Evolutionary conservation across 2,797 vertebrate species (phyloP).

Genomic region (Acipenser transmontanus): DNA sequence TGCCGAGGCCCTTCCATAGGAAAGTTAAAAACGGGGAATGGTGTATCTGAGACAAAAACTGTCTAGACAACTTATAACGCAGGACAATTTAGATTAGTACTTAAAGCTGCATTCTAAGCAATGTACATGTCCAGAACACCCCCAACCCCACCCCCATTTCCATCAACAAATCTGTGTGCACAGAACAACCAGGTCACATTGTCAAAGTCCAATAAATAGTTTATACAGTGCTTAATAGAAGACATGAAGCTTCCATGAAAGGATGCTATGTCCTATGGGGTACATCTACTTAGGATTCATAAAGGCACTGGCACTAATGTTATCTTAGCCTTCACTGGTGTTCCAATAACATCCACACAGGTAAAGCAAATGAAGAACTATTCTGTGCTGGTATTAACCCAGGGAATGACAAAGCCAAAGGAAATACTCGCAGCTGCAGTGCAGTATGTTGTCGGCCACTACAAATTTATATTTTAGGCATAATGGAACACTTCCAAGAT

Average conservation of each 20-base stretch:
- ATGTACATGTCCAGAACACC: no score
- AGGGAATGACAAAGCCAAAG: conserved; percentile 48
- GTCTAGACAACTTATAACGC: neutral
- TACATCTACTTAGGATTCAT: conserved; percentile 72
- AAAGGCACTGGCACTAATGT: conserved; percentile 60
- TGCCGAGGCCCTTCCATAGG: conserved; percentile 20
- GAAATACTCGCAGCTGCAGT: conserved; percentile 44
- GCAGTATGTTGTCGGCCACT: conserved; percentile 45
- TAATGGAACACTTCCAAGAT: conserved; percentile 57
- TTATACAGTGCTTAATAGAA: conserved; percentile 72
- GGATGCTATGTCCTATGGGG: conserved; percentile 62
- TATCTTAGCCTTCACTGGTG: conserved; percentile 55
- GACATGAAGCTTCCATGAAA: conserved; percentile 59
- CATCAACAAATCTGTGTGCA: conserved; percentile 46
- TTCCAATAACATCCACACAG: conserved; percentile 1
- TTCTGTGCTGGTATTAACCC: conserved; percentile 5
- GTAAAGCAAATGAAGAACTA: conserved; percentile 10
- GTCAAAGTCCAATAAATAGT: conserved; percentile 76
- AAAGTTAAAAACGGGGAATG: conserved; percentile 5
- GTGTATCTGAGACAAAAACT: neutral
- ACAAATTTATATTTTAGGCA: conserved; percentile 44
- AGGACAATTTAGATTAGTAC: conserved; percentile 6
- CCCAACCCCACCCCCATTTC: conserved; percentile 28
- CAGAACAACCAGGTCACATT: conserved; percentile 28
- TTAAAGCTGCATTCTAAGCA: conserved; percentile 3